These are phyloP conservation scores for Lethenteron reissneri DNA, from an alignment of 2,113 vertebrate genomes.

Conservation along the genomic window DNA sequence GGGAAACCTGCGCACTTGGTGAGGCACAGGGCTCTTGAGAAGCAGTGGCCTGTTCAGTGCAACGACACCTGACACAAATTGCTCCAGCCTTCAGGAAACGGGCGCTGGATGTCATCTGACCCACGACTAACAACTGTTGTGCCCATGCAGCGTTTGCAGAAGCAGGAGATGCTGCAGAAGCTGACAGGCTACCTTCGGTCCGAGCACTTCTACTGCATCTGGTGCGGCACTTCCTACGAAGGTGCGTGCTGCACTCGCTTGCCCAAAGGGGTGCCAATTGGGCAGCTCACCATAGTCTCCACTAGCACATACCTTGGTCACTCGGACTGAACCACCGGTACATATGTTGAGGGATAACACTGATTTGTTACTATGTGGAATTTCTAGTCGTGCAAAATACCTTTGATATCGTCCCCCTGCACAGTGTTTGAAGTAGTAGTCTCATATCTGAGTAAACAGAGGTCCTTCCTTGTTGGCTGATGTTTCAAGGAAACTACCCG, in stretches of 20 bases:
- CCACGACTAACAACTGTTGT: too few species aligned
- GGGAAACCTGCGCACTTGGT: too few species aligned
- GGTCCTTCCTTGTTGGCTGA: too few species aligned
- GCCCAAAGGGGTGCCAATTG: not conserved
- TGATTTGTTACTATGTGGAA: not conserved
- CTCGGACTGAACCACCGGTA: not conserved
- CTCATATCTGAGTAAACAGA: too few species aligned
- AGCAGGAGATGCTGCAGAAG: conserved; percentile 48
- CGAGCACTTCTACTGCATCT: conserved; percentile 67
- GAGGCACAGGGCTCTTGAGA: too few species aligned
- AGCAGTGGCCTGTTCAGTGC: too few species aligned
- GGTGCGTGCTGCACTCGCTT: conserved; percentile 24
- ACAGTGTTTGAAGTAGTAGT: not conserved
- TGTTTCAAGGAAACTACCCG: too few species aligned
- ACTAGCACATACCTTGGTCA: conserved; percentile 2
- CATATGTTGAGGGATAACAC: not conserved
- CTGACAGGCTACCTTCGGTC: conserved; percentile 61
- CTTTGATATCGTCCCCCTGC: not conserved
- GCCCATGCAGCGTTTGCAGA: conserved; percentile 20
- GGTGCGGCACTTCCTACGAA: conserved; percentile 79
- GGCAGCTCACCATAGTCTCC: not conserved
- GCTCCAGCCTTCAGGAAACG: too few species aligned
- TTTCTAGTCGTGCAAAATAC: not conserved
- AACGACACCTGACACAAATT: too few species aligned
- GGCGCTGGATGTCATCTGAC: too few species aligned